A percentile compares a stretch with the other conserved stretches of the same genome.
These are phyloP conservation scores for Nanorana parkeri DNA, from an alignment of 2,113 vertebrate species.

Conservation along the genomic window DNA sequence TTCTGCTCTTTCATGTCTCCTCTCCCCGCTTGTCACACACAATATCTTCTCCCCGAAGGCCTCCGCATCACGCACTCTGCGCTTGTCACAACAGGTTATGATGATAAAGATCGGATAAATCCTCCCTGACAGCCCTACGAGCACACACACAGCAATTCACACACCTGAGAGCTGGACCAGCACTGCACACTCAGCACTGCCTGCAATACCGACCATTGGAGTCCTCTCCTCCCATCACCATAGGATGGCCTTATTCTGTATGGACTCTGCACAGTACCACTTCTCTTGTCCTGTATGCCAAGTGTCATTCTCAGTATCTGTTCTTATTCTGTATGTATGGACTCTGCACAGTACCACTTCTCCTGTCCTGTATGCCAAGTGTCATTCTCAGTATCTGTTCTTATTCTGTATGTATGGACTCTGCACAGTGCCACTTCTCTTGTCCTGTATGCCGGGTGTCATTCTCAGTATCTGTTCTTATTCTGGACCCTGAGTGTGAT, in stretches of 20 bases:
- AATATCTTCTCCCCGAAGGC: slow-evolving; percentile 25
- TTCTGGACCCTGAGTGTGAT: no score
- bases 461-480: no score
- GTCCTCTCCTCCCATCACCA: no score
- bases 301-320: not conserved
- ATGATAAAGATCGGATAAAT: not conserved
- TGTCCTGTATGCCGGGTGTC: no score
- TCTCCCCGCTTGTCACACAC: not conserved
- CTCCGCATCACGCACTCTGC: not conserved
- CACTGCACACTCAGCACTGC: not conserved
- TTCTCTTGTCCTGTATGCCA: not conserved
- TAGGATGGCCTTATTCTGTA: no score
- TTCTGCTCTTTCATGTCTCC: not conserved
- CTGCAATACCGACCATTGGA: not conserved
- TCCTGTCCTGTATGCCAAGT: no score
- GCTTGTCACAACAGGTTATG: not conserved
- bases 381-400: no score
- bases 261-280: not conserved
- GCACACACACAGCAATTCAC: no score
- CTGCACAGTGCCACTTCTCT: no score
- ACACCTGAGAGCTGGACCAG: not conserved
- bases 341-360: no score
- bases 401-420: no score
- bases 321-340: no score
- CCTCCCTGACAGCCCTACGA: not conserved